A percentile compares a stretch with the other conserved stretches of the same genome.
Evolutionary conservation across 2,797 vertebrate species (phyloP).

Genomic region (Cetoscarus ocellatus): DNA sequence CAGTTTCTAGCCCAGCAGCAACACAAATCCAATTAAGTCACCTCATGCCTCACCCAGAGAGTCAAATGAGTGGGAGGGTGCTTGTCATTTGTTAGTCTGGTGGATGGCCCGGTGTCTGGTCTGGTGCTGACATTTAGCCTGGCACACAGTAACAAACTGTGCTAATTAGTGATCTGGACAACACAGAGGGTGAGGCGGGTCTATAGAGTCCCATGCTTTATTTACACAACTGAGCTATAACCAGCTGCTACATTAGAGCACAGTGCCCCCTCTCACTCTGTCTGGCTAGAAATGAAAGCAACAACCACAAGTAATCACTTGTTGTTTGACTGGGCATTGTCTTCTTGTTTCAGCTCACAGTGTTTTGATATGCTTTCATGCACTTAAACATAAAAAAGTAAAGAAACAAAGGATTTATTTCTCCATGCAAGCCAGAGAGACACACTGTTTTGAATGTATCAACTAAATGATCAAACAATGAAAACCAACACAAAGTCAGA

Average conservation of each 20-base stretch:
- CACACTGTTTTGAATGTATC: slow-evolving; percentile 20
- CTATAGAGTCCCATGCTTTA: slow-evolving; percentile 1
- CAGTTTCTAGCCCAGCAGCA: background rate
- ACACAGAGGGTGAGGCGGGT: slow-evolving; percentile 5
- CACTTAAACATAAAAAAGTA: background rate
- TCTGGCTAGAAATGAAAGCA: background rate
- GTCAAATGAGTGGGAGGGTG: slow-evolving; percentile 30
- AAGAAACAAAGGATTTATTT: slow-evolving; percentile 22
- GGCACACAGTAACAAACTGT: slow-evolving; percentile 25
- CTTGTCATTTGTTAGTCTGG: slow-evolving; percentile 45
- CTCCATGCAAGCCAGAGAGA: background rate
- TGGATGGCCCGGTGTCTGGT: slow-evolving; percentile 5
- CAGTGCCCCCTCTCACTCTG: slow-evolving; percentile 1
- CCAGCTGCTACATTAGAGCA: background rate
- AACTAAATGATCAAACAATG: slow-evolving; percentile 11
- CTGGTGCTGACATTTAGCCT: slow-evolving; percentile 58
- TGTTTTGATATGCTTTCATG: background rate
- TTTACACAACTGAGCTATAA: slow-evolving; percentile 1
- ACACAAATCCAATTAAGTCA: background rate
- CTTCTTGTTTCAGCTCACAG: background rate
- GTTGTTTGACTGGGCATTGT: background rate
- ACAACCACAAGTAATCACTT: background rate
- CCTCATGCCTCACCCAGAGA: background rate
- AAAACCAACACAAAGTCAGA: slow-evolving; percentile 12
- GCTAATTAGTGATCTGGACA: slow-evolving; percentile 31